Base-by-base conservation (phyloP, 2,113 vertebrate species). In the Lagopus leucura region DNA sequence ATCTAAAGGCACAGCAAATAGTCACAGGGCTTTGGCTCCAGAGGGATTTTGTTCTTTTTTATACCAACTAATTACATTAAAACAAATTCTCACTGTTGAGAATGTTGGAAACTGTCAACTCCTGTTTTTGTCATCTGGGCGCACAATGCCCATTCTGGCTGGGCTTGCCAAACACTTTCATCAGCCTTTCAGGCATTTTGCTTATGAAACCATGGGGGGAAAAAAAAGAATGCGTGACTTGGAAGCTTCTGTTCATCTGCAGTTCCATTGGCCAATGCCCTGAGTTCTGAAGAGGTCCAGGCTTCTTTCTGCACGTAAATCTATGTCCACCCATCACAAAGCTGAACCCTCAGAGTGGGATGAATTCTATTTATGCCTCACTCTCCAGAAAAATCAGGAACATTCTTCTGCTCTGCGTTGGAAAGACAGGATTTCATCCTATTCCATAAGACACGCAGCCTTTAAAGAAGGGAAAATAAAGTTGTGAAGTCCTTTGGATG, bases 31-130 rank as follows among this genome's bases (percentile, higher is more conserved):
- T 36, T 54, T 45, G 13, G 25, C 52, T 91, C 93, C 88, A 80
- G 11, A 77, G 93, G 67, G 77, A 48, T 63, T 72, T 79, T 89
- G 45, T 42, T 86, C 70, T 73, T 4, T 67, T 48, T 15, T 8
- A 64, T 47, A 70, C 5, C 36, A 88, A 13, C 88, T 91, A 93
- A 96, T 92, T 94, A 82, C 89, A 80, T 89, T 88, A 55, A 87
- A 94, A 93, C 86, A 75, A 92, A 91, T 94, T 71, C 92, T 86
- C 89, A 13, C 15, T 65, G 60, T 85, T 30, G 81, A 84, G 90
- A 94, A 93, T 0, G 50, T 86, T 94, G 94, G 89, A 71, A 82
- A 58, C 55, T 55, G 52, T 54, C 79, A 34, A 30, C 82, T 91
- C 47, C 80, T 69, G 83, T 72, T 57, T 52, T 27, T 66, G 73